Evolutionary conservation across 2,113 vertebrate genomes (phyloP).

Genomic region (Chloropsis cyanopogon): DNA sequence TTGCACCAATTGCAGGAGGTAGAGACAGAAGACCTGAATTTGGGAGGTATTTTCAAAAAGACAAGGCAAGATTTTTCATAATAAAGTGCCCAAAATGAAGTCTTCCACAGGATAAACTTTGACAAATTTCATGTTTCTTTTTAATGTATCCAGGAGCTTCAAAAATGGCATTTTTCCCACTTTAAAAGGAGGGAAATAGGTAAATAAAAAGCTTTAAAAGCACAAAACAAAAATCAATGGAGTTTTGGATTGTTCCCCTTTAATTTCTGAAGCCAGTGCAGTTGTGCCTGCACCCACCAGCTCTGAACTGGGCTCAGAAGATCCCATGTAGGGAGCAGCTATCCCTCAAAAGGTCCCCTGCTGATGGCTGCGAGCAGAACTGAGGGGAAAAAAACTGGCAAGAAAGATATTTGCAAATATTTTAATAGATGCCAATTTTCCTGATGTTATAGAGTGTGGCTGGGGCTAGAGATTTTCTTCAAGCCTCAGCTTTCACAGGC

Average conservation of each 20-base stretch:
- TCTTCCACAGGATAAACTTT: not conserved
- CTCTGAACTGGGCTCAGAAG: not conserved
- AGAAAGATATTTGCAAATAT: not conserved
- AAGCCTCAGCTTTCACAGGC: not conserved
- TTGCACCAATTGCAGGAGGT: not conserved
- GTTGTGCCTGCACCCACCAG: not conserved
- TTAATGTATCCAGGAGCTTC: not conserved
- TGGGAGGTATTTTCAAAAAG: not conserved
- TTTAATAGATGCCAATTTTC: slow-evolving; percentile 18
- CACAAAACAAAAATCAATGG: not conserved
- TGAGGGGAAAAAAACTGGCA: not conserved
- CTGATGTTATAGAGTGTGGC: not conserved
- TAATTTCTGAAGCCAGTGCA: not conserved
- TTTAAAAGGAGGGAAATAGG: not conserved
- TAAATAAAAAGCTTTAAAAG: not conserved
- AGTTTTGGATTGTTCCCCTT: not conserved
- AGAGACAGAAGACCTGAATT: not conserved
- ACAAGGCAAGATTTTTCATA: not conserved
- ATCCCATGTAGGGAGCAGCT: not conserved
- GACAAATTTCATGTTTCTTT: not conserved
- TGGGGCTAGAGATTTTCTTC: not conserved
- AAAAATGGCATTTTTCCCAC: not conserved
- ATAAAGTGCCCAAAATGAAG: not conserved
- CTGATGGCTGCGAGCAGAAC: not conserved
- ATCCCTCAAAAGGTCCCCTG: not conserved